Base-by-base conservation (phyloP, 35 echinoderm and acorn worm species). In the Ophiothrix spiculata region DNA sequence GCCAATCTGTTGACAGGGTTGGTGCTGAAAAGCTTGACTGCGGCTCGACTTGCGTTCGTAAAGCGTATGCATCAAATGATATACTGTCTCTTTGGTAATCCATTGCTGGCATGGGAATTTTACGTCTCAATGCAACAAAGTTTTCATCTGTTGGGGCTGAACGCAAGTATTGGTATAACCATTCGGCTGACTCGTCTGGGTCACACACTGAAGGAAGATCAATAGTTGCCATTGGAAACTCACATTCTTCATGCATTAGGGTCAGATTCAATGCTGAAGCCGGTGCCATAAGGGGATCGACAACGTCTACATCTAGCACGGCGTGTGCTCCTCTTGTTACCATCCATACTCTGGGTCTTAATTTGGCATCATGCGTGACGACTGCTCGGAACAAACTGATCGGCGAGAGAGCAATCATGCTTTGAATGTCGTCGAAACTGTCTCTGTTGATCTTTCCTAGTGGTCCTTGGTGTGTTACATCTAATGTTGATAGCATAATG, bases 211-310 rank as follows among this genome's bases (percentile, higher is more conserved):
- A 82, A 16, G 95, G 95, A 6, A 98, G 64, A 83, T 98, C 95
- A 17, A 98, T 79, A 12, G 91, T 98, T 13, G 91, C 88, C 0
- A 94, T 74, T 25, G 85, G 92, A 40, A 94, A 94, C 60, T 98
- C 95, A 39, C 92, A 92, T 75, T 98, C 91, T 86, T 98, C 95
- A 54, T 98, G 95, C 91, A 98, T 94, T 17, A 98, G 81, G 21
- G 95, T 98, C 25, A 88, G 45, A 73, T 91, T 88, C 23, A 98
- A 84, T 32, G 95, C 89, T 54, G 84, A 75, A 15, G 92, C 92
- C 4, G 88, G 69, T 21, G 95, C 90, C 88, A 94, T 91, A 40
- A 93, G 79, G 12, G 95, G 95, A 39, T 94, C 86, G 40, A 90
- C 89, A 45, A 90, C 82, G 40, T 98, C 95, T 16, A 91, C 83